Base-by-base conservation (phyloP, 2,888 invertebrate genomes). In the Cryptophagus acutangulus region DNA sequence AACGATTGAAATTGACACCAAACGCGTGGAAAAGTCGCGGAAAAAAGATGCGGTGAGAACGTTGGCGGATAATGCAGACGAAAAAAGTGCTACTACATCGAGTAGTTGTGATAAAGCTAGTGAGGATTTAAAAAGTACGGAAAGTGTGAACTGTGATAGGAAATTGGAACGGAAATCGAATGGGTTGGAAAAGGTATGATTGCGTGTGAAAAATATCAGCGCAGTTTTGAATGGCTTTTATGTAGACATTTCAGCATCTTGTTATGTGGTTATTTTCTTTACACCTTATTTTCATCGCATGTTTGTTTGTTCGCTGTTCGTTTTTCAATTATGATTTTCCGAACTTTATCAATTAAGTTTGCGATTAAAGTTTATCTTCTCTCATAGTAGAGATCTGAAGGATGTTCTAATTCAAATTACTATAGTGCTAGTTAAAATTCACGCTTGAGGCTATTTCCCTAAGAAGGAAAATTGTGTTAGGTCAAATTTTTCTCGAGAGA, bases 111-210 rank as follows among this genome's bases (percentile, higher is more conserved):
- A 26, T 31, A 38, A 42, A 37, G 20, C 38, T 30, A 34, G 37
- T 24, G 43, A 40, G 13, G 40, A 43, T 17, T 26, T 26, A 26
- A 26, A 3, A 4, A 41, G 26, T 17, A 29, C 38, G 16, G 40
- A 37, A 26, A 43, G 9, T 15, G 33, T 30, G 29, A 45, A 46
- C 45, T 46, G 50, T 45, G 50, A 48, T 48, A 51, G 35, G 36
- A 45, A 45, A 15, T 37, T 35, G 36, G 36, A 39, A 24, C 31
- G 36, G 39, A 51, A 46, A 39, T 18, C 37, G 37, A 43, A 33
- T 29, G 43, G 44, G 17, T 45, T 50, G 20, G 47, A 52, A 26
- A 47, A 52, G 52, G 52, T 52, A 49, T 33, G 30, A 13, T 17
- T 39, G n/a, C n/a, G n/a, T n/a, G n/a, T n/a, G n/a, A n/a, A n/a